Conservation (phyloP, 2,113 vertebrate species). For the Dipodomys stephensi region DNA sequence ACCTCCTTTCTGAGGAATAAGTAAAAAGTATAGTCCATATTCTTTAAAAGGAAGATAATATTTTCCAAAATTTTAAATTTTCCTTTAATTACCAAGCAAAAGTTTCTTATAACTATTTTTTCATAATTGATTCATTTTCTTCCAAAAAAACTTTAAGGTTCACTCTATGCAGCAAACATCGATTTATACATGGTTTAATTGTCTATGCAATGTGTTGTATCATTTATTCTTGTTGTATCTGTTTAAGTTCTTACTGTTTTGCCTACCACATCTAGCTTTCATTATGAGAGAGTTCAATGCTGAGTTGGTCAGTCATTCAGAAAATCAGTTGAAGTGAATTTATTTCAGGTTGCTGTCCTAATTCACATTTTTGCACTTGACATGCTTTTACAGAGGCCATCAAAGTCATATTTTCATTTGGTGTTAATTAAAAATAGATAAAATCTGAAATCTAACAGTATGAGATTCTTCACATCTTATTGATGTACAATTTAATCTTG, state of each 20-base stretch:
- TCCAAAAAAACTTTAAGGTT: not conserved
- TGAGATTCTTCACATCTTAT: conserved; percentile 54
- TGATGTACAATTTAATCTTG: conserved; percentile 41
- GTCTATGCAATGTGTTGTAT: not conserved
- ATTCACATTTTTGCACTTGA: conserved; percentile 48
- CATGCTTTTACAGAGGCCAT: conserved; percentile 50
- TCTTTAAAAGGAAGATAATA: not conserved
- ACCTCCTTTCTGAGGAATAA: not conserved
- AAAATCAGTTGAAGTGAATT: conserved; percentile 42
- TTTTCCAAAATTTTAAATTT: conserved; percentile 32
- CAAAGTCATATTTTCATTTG: conserved; percentile 56
- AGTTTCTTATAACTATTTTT: conserved; percentile 32
- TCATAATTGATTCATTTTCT: conserved; percentile 34
- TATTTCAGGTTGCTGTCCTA: conserved; percentile 30
- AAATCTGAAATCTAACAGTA: conserved; percentile 41
- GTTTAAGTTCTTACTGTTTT: not conserved
- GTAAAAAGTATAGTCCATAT: not conserved
- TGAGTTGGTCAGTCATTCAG: conserved; percentile 24
- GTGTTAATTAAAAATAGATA: conserved; percentile 65
- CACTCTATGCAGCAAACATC: not conserved
- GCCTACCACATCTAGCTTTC: not conserved
- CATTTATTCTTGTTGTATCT: not conserved
- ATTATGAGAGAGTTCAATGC: not conserved
- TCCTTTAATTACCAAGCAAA: not conserved
- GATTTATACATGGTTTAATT: not conserved